These are phyloP conservation scores for Bos taurus DNA, from an alignment of 2,113 vertebrate genomes.

Conservation along the genomic window DNA sequence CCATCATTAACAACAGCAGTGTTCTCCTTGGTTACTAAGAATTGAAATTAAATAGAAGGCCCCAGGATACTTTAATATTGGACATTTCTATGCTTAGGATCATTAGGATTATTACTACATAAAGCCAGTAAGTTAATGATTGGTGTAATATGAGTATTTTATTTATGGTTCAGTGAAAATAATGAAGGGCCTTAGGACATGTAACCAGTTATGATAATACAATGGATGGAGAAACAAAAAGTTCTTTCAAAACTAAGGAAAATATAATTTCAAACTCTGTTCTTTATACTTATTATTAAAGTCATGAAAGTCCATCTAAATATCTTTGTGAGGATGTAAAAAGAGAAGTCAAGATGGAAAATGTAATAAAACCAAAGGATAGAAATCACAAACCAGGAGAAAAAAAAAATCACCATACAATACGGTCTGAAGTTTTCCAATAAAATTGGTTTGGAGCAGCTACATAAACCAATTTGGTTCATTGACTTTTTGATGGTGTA, in stretches of 20 bases:
- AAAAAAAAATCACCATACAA: neutral
- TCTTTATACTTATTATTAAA: neutral
- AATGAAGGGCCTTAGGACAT: neutral
- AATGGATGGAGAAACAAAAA: neutral
- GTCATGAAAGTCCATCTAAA: conserved; percentile 22
- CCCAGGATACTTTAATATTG: neutral
- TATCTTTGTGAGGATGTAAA: conserved; percentile 11
- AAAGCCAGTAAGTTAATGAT: neutral
- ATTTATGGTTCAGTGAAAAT: neutral
- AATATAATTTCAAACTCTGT: neutral
- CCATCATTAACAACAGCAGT: neutral
- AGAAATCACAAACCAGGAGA: conserved; percentile 36
- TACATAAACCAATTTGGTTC: conserved; percentile 67
- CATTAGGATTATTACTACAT: neutral
- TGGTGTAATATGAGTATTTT: neutral
- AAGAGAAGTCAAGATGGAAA: conserved; percentile 47
- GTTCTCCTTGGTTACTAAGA: accelerated
- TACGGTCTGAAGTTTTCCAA: conserved; percentile 58
- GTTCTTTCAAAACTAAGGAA: conserved; percentile 12
- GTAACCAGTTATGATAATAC: neutral
- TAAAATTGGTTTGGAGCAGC: conserved; percentile 63
- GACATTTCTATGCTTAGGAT: neutral
- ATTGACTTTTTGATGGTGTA: conserved; percentile 52
- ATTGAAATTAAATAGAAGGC: neutral
- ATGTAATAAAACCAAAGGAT: conserved; percentile 38